A percentile compares a stretch with the other conserved stretches of the same genome.
These are phyloP conservation scores for Beris chalybata DNA, from an alignment of 2,888 invertebrate genomes.

Conservation along the genomic window DNA sequence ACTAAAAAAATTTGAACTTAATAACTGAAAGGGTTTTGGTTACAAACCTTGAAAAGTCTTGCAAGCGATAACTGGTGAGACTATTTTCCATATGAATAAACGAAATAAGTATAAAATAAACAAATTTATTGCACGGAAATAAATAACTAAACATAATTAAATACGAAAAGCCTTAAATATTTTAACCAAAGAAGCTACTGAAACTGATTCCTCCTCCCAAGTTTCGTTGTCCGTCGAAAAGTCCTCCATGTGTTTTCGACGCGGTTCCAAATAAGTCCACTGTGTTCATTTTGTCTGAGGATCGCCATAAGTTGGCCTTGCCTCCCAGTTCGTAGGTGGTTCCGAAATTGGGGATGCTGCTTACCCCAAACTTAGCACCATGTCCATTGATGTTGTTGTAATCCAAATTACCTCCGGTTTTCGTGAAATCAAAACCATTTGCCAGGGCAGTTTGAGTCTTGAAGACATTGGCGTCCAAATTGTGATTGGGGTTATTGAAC, in stretches of 20 bases:
- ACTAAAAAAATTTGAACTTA: too few relatives aligned
- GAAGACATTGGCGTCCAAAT: slow-evolving; percentile 45
- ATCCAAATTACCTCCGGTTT: slow-evolving; percentile 45
- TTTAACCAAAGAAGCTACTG: slow-evolving; percentile 42
- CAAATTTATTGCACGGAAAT: too few relatives aligned
- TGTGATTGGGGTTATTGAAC: slow-evolving; percentile 29
- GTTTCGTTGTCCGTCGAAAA: slow-evolving; percentile 42
- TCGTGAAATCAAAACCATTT: slow-evolving; percentile 43
- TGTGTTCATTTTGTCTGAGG: slow-evolving; percentile 44
- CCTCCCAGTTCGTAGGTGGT: slow-evolving; percentile 43
- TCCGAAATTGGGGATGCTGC: slow-evolving; percentile 45
- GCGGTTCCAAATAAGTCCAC: slow-evolving; percentile 46
- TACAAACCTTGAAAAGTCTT: too few relatives aligned
- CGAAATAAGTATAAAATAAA: too few relatives aligned
- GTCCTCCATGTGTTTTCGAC: slow-evolving; percentile 44
- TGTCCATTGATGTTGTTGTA: slow-evolving; percentile 44
- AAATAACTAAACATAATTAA: too few relatives aligned
- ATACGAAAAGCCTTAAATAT: too few relatives aligned
- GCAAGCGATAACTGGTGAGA: too few relatives aligned
- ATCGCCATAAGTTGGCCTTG: slow-evolving; percentile 46
- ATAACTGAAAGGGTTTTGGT: too few relatives aligned
- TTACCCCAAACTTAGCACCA: slow-evolving; percentile 44
- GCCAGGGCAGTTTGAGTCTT: slow-evolving; percentile 43
- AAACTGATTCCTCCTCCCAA: slow-evolving; percentile 43
- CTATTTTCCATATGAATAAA: too few relatives aligned